Evolutionary conservation across 2,888 invertebrate genomes (phyloP), one percentile per base, ranked within the genome.

Genomic region (Leptinotarsa tumamoca): DNA sequence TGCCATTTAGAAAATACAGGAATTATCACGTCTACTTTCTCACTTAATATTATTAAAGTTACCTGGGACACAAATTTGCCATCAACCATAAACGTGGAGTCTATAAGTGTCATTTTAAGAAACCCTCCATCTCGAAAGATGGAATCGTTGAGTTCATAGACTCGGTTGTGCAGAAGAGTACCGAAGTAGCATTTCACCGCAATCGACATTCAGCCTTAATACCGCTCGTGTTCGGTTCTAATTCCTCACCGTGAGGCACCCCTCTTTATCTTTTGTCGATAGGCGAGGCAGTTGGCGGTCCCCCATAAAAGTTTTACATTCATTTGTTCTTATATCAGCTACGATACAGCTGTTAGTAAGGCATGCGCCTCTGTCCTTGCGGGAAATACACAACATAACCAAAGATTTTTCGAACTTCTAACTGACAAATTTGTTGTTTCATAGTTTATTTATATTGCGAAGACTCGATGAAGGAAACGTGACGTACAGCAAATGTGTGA

Each of bases 241-340:
- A 63, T 17, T 63, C n/a, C 63, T 63, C 43, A 63, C 63, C 63
- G 43, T 63, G 63, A 63, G 63, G 33, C 43, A 63, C 63, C 63
- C 63, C 63, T 43, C 63, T 63, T n/a, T n/a, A n/a, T 27, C 63
- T 43, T 14, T 63, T 63, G n/a, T 5, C 43, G 43, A 18, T n/a
- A 4, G 27, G 27, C n/a, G 33, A 17, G 63, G 21, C 15, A 17
- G 43, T 63, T 63, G 27, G 63, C 33, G 43, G 10, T 63, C 63
- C 63, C 63, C 63, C 63, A 33, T 63, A 43, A 63, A 63, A 49
- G 21, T 21, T 58, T 33, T 50, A 58, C 70, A 70, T 70, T 70
- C 70, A 70, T 70, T 70, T 49, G 70, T 70, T 70, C 70, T 70
- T 70, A 70, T 70, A 61, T 49, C 70, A 70, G 56, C 70, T 58